Evolutionary conservation across 1,140 invertebrate species (phyloP), one percentile per base, ranked within the genome.

Genomic region (Papilio dardanus): DNA sequence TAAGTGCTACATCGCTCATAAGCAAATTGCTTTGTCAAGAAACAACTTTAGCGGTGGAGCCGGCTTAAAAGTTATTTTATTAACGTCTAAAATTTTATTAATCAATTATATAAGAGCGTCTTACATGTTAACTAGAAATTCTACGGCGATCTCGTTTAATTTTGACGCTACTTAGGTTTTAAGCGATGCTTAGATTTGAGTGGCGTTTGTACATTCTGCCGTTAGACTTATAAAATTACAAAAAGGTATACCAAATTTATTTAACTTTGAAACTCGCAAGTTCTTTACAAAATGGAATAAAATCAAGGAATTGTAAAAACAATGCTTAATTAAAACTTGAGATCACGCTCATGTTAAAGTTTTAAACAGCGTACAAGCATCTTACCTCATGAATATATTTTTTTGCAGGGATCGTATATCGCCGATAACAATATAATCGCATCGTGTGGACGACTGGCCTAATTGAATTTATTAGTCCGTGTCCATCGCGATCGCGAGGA

Each of bases 391-490:
- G 62, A 31, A 31, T 62, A 68, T 71, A 75, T 80, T 83, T 79
- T 74, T 79, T 77, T 75, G 37, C 71, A 40, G 31, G 77, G 76
- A 65, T 30, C 77, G 76, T 76, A 77, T 84, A 84, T 83, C 65
- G 75, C 80, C 76, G 78, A 77, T 85, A 86, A 87, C 84, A 86
- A 83, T 77, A 81, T 82, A 86, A 83, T 83, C 81, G 58, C 67
- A 74, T 76, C 30, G 76, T 65, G 77, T 24, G 33, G 31, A 81
- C 84, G 81, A 77, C 83, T 83, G 81, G 82, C 83, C 84, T 89
- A 89, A 89, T 89, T 89, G 86, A 88, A 88, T 88, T 88, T 88
- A 88, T 84, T 77, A 78, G 76, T 66, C 80, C 82, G 83, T 78
- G 82, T 79, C 81, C 76, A 83, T 83, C 77, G 77, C 46, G 77